Evolutionary conservation across 2,888 invertebrate genomes (phyloP), one percentile per base, ranked within the genome.

Genomic region (Drosophila peninsularis): DNA sequence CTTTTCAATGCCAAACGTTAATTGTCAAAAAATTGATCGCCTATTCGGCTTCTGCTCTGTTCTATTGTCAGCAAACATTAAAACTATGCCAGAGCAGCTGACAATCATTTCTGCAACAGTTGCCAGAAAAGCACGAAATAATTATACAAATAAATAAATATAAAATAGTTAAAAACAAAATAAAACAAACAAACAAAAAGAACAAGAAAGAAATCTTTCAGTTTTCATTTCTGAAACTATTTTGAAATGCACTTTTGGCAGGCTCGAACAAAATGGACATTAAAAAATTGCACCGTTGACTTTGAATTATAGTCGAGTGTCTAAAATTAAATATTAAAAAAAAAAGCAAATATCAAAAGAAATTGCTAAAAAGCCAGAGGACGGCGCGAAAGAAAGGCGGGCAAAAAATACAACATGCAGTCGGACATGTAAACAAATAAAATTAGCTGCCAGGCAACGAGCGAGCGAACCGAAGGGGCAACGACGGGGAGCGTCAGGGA

Each of bases 251-350:
- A 73, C 36, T 77, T 80, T 80, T 78, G 72, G 88, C 77, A 75
- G 70, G 42, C 68, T 71, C 61, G 36, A 55, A 54, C 65, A 57
- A 63, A 71, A 70, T 75, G 73, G 77, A 69, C 81, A 84, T 83
- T 86, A 90, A 89, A 90, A 89, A 89, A 89, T 82, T 90, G 88
- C 88, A 63, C 60, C 57, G 88, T 77, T 90, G 89, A 89, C 89
- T 89, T 89, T 89, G 89, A 89, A 90, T 86, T 88, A 89, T 90
- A 71, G 88, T 78, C 76, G 76, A 37, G 72, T 80, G 84, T 84
- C 89, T 90, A 86, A 86, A 90, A 75, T 83, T 89, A 89, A 89
- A 86, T 86, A 89, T 89, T 81, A 89, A 81, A 87, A 19, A 41
- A 62, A 67, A 62, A 55, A 61, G 64, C 54, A 58, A 75, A 65